Evolutionary conservation across 2,888 invertebrate species (phyloP).

Genomic region (Tetramorium bicarinatum): DNA sequence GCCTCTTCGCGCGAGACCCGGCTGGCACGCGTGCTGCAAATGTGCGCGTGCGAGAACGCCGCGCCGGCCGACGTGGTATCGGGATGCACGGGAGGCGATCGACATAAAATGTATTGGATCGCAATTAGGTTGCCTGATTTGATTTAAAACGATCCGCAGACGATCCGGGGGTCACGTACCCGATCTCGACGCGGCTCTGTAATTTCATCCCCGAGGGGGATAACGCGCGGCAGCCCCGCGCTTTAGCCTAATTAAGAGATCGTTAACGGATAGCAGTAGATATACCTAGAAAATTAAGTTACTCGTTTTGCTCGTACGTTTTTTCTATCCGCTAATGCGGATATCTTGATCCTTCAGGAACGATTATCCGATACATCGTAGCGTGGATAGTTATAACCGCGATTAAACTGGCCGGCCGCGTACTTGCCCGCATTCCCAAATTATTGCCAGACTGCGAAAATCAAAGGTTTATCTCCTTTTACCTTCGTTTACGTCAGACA

Average conservation of each 20-base stretch:
- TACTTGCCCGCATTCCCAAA: constrained; percentile 71
- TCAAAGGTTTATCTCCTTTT: constrained; percentile 68
- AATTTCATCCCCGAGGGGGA: constrained; percentile 57
- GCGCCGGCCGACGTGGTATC: neutral
- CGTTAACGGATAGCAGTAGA: constrained; percentile 26
- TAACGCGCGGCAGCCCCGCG: constrained; percentile 31
- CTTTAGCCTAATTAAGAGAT: constrained; percentile 65
- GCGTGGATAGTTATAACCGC: constrained; percentile 2
- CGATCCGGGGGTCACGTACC: constrained; percentile 50
- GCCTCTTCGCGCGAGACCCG: constrained; percentile 19
- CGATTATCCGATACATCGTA: neutral
- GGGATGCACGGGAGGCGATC: constrained; percentile 35
- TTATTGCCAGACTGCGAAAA: constrained; percentile 71
- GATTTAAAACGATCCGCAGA: constrained; percentile 69
- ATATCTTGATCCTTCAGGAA: constrained; percentile 7
- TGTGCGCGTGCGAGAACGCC: constrained; percentile 10
- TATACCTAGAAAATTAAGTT: constrained; percentile 10
- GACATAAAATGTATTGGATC: constrained; percentile 68
- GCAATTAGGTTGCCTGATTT: constrained; percentile 70
- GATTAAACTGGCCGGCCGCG: constrained; percentile 60
- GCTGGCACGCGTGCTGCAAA: constrained; percentile 63
- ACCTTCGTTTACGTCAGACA: constrained; percentile 65
- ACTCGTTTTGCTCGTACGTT: constrained; percentile 8
- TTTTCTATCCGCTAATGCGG: neutral
- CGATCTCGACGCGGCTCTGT: constrained; percentile 51